Conservation (phyloP, 2,888 invertebrate genomes). For the Acholoe squamosa region DNA sequence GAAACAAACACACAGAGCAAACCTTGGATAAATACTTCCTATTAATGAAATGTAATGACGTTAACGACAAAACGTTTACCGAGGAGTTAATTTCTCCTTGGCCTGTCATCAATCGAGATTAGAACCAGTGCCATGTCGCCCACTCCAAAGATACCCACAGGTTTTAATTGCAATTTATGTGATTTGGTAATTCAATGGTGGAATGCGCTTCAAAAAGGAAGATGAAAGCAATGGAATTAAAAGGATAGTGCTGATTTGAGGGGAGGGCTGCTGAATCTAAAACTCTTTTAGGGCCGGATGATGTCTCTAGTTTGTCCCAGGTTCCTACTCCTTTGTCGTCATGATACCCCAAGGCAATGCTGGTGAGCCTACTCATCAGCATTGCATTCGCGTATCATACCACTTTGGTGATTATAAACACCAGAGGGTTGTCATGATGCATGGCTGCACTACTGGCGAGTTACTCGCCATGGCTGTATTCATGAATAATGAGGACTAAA, state of each 20-base stretch:
- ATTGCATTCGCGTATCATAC: no score
- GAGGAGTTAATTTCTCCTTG: not conserved
- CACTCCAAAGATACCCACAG: constrained; percentile 8
- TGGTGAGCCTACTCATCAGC: no score
- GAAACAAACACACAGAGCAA: not conserved
- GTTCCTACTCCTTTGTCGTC: no score
- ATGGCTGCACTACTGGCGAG: no score
- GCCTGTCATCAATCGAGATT: constrained; percentile 35
- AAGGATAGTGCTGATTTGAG: constrained; percentile 4
- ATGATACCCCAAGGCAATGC: no score
- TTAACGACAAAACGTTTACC: constrained; percentile 29
- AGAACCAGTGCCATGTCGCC: not conserved
- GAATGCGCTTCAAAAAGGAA: not conserved
- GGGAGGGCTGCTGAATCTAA: not conserved
- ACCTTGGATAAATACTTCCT: not conserved
- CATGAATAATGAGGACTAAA: not conserved
- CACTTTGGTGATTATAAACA: no score
- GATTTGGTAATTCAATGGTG: not conserved
- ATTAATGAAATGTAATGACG: not conserved
- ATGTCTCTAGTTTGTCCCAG: no score
- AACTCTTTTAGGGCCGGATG: no score
- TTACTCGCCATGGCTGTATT: no score
- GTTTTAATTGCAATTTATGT: constrained; percentile 44
- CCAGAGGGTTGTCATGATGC: no score
- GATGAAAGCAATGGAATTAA: constrained; percentile 38